Evolutionary conservation across 2,113 vertebrate species (phyloP).

Genomic region (Sula dactylatra): DNA sequence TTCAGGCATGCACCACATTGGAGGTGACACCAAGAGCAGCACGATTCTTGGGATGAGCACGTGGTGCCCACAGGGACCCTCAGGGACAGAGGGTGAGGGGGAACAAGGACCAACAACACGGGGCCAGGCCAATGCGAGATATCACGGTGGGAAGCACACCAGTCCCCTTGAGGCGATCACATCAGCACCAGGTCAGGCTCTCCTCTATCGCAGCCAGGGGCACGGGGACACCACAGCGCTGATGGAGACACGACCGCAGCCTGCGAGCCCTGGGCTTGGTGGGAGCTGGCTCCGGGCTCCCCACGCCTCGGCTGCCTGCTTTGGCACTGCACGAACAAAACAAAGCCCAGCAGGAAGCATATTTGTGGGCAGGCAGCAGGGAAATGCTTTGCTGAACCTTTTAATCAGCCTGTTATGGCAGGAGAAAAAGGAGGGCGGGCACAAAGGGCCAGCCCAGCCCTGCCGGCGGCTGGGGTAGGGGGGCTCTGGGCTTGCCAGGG

Average conservation of each 20-base stretch:
- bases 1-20: accelerated
- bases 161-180: accelerated
- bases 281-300: not conserved
- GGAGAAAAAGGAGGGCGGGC: not conserved
- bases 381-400: not conserved
- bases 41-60: not conserved
- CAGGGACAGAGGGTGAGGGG: not conserved
- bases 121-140: not conserved
- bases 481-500: not conserved
- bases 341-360: not conserved
- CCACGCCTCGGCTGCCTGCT: not conserved
- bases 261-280: not conserved
- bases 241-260: not conserved
- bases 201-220: not conserved
- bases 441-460: not conserved
- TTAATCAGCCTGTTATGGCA: not conserved
- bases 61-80: not conserved
- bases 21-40: not conserved
- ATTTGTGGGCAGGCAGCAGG: not conserved
- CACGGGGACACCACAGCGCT: not conserved
- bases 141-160: not conserved
- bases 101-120: not conserved
- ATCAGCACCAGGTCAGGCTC: accelerated
- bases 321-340: not conserved
- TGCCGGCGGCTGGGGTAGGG: not conserved